Percentiles rank a stretch among this genome's conserved stretches.
These are phyloP conservation scores for Thaumatotibia leucotreta DNA, from an alignment of 1,140 invertebrate genomes.

Conservation along the genomic window DNA sequence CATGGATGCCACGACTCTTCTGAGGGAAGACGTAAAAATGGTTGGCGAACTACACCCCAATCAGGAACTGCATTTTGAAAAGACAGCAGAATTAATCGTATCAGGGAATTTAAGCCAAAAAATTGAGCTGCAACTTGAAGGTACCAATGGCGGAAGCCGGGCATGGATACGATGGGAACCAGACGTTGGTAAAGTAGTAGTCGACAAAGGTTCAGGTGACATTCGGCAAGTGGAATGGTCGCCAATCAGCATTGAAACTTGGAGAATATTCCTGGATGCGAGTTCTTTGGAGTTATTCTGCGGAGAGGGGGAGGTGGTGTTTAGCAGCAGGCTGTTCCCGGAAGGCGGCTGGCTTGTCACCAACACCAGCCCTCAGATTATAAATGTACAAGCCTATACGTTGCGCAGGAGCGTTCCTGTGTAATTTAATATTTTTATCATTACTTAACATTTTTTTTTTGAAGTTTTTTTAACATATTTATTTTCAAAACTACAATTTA, in stretches of 20 bases:
- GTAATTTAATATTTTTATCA: too few relatives aligned
- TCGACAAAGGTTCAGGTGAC: slow-evolving; percentile 47
- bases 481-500: too few relatives aligned
- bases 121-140: slow-evolving; percentile 47
- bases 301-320: slow-evolving; percentile 66
- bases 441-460: too few relatives aligned
- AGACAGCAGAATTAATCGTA: slow-evolving; percentile 51
- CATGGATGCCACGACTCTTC: slow-evolving; percentile 33
- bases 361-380: slow-evolving; percentile 41
- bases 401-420: slow-evolving; percentile 46
- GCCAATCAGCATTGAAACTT: slow-evolving; percentile 33
- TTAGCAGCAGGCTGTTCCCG: slow-evolving; percentile 55
- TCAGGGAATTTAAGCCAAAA: slow-evolving; percentile 38
- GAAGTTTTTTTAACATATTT: too few relatives aligned
- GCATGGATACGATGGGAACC: slow-evolving; percentile 49
- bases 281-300: slow-evolving; percentile 66
- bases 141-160: slow-evolving; percentile 44
- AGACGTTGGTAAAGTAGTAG: slow-evolving; percentile 39
- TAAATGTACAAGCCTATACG: slow-evolving; percentile 42
- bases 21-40: slow-evolving; percentile 35
- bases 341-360: slow-evolving; percentile 51
- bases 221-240: slow-evolving; percentile 57
- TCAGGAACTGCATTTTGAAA: slow-evolving; percentile 34
- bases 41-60: slow-evolving; percentile 30
- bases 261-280: slow-evolving; percentile 59